A percentile compares a stretch with the other conserved stretches of the same genome.
Conservation (phyloP, 2,888 invertebrate species). For the Taphrorychus bicolor region DNA sequence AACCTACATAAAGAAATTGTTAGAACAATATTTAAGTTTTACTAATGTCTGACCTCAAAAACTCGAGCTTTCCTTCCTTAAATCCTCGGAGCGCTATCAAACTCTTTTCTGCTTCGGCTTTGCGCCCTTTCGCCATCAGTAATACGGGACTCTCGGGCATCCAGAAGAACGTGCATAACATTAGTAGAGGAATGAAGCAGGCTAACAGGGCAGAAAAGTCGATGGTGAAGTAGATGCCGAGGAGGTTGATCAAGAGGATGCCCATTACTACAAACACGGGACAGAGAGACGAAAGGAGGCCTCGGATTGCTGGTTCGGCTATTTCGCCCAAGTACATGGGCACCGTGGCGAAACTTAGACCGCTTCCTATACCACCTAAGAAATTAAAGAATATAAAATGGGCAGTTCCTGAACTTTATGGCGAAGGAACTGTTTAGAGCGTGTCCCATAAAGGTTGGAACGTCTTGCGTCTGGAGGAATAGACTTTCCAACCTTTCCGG, state of each 20-base stretch:
- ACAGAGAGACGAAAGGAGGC: slow-evolving; percentile 64
- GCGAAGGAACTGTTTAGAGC: too few species aligned
- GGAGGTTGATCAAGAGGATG: slow-evolving; percentile 63
- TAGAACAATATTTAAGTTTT: too few species aligned
- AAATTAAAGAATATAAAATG: too few species aligned
- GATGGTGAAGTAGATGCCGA: slow-evolving; percentile 62
- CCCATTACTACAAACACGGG: slow-evolving; percentile 64
- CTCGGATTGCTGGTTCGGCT: slow-evolving; percentile 66
- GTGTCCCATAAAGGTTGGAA: too few species aligned
- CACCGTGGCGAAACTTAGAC: slow-evolving; percentile 58
- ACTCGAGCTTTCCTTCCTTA: slow-evolving; percentile 61
- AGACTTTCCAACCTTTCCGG: too few species aligned
- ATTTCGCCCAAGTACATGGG: slow-evolving; percentile 70
- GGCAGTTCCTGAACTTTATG: too few species aligned
- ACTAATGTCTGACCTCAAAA: slow-evolving; percentile 47
- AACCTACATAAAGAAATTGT: too few species aligned
- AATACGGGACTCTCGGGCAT: slow-evolving; percentile 69
- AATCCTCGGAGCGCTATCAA: slow-evolving; percentile 61
- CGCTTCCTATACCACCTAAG: slow-evolving; percentile 66
- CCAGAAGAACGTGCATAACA: slow-evolving; percentile 60
- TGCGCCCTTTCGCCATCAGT: slow-evolving; percentile 56
- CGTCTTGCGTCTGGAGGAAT: neutral
- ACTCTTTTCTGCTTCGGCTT: slow-evolving; percentile 60
- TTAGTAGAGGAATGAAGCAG: slow-evolving; percentile 59
- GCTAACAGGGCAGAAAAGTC: slow-evolving; percentile 62